Evolutionary conservation across 2,797 vertebrate genomes (phyloP), one percentile per base, ranked within the genome.

Genomic region (Peromyscus attwateri): DNA sequence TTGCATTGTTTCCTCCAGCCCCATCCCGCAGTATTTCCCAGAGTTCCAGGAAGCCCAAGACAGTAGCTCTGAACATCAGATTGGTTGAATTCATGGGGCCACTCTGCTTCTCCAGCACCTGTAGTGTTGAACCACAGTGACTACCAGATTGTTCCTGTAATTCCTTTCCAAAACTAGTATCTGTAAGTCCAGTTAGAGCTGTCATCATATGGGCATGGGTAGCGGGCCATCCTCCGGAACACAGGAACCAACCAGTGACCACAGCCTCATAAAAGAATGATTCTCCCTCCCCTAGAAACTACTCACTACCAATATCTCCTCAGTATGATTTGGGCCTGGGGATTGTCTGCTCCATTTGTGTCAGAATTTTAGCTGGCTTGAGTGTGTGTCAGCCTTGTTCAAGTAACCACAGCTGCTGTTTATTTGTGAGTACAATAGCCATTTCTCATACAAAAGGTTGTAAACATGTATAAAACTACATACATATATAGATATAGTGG

Each of bases 41-140:
- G 60, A 70, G 77, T 94, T 85, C 89, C 60, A 64, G 19, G 21
- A 96, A 93, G 46, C 2, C 52, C 70, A 37, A 29, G 40, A 87
- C 3, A 49, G 34, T 1, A 0, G 66, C 73, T 89, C 7, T n/a
- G 37, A 55, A 75, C 3, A 37, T 40, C 6, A 52, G 25, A 70
- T 93, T 60, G 75, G 1, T 8, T 85, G 73, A 93, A 89, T 80
- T 76, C 60, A 31, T 8, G 14, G 31, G 40, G 27, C 76, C n/a
- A 2, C 52, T 80, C 25, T 92, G n/a, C 77, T 92, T 75, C 92
- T 75, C 52, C 64, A 76, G 40, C 0, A 40, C 25, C 34, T 93
- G 23, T 31, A 4, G 4, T 70, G 10, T 31, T 80, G 25, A 93
- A 83, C 19, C 82, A 91, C 87, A 11, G 82, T 31, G 46, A 82